Evolutionary conservation across 2,888 invertebrate species (phyloP), one percentile per base, ranked within the genome.

Genomic region (Lydus trimaculatus): DNA sequence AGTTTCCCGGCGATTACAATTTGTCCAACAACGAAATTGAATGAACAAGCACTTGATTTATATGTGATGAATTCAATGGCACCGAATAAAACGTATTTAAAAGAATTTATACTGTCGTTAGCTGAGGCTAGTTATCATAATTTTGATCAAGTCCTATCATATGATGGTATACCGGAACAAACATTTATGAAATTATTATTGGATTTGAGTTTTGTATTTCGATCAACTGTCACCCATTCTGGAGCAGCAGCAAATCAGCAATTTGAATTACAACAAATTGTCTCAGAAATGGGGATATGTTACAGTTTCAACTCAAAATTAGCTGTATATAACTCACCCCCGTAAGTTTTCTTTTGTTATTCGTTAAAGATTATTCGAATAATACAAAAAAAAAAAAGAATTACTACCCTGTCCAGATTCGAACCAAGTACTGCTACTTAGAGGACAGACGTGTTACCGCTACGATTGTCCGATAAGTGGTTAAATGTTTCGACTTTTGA

Each of bases 271-370:
- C 85, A 89, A 56, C 88, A 89, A 11, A 90, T 90, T 0, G 82
- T 91, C 11, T 91, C 91, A 0, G 92, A 93, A 81, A 88, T 91
- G 86, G 92, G 92, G 1, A 82, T 91, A 66, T 93, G 92, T 75
- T 91, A 91, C 80, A 86, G 91, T 25, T 89, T 91, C 61, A 92
- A 92, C 79, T 91, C 92, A 0, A 85, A 89, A 75, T 86, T 90
- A 33, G 90, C 91, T 0, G 81, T 88, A 11, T 90, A 90, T 78
- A 89, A 87, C 79, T 88, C 89, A 11, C 88, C 88, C 0, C 76
- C 80, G 90, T 90, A 82, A 87, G 88, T 72, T 58, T 25, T n/a
- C 8, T 43, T 20, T 43, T 61, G 4, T 31, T 23, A 1, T 25
- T 20, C n/a, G n/a, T n/a, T n/a, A n/a, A n/a, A n/a, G n/a, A n/a